phyloP scores from a whole-genome alignment of 2,888 invertebrate species.

The Rosalia funebris region DNA sequence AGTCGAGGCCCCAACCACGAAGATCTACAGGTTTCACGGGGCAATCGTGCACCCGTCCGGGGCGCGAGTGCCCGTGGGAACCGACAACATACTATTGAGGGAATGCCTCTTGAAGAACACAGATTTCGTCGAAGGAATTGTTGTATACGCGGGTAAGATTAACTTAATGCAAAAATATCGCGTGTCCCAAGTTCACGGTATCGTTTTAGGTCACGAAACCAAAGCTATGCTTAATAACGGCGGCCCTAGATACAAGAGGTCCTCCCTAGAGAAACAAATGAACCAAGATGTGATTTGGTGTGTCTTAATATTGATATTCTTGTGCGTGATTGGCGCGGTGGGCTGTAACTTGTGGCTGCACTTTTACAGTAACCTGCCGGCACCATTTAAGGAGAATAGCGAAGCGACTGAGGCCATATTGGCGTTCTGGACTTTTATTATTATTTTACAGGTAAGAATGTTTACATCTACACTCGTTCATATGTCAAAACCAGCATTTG shows the following conservation, averaged over 20 bases:
- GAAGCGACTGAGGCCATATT: conserved; percentile 73
- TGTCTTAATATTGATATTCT: conserved; percentile 86
- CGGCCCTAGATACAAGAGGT: conserved; percentile 92
- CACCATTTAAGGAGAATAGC: conserved; percentile 75
- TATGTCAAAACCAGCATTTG: no score
- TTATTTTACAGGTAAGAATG: conserved; percentile 88
- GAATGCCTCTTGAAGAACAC: conserved; percentile 97
- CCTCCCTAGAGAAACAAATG: conserved; percentile 91
- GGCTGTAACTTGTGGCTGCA: conserved; percentile 90
- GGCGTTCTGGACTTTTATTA: conserved; percentile 95
- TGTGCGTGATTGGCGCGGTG: conserved; percentile 91
- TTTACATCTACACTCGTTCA: no score
- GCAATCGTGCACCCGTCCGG: conserved; percentile 85
- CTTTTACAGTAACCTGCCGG: conserved; percentile 67
- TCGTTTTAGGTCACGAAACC: conserved; percentile 89
- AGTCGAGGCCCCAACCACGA: conserved; percentile 94
- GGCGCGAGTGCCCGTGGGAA: conserved; percentile 81
- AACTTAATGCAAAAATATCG: no score
- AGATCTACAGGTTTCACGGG: conserved; percentile 94
- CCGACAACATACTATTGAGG: conserved; percentile 90
- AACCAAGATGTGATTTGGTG: conserved; percentile 97
- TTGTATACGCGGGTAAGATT: conserved; percentile 88
- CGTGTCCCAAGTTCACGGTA: no score
- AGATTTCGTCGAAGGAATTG: conserved; percentile 95
- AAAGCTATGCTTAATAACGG: conserved; percentile 98